Conservation (phyloP, 1,140 invertebrate genomes). For the Tetranychus cinnabarinus region DNA sequence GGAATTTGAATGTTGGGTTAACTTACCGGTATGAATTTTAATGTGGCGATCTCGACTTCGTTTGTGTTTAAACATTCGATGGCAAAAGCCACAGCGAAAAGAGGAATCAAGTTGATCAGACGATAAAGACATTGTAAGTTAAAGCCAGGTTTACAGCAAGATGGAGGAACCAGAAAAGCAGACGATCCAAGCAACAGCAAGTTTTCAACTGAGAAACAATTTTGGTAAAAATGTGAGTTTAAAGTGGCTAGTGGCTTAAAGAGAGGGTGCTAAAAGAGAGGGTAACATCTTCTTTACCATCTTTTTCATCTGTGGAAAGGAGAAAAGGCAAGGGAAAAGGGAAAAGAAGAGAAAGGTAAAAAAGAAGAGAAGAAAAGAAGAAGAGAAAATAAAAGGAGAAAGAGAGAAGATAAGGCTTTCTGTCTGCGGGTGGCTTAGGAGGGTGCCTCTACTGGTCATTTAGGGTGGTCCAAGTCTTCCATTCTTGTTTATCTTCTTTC, state of each 20-base stretch:
- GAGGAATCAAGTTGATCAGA: constrained; percentile 15
- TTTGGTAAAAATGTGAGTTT: neutral
- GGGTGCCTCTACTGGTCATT: too few species aligned
- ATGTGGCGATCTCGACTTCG: constrained; percentile 74
- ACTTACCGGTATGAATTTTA: constrained; percentile 56
- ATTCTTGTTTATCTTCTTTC: too few species aligned
- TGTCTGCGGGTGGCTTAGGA: too few species aligned
- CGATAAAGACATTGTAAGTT: too few species aligned
- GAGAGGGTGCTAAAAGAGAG: neutral
- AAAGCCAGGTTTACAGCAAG: too few species aligned
- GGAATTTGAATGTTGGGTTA: too few species aligned
- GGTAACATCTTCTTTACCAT: neutral
- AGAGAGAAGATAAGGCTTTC: neutral
- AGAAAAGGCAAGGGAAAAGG: neutral
- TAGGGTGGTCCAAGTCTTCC: too few species aligned
- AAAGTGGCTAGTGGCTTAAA: too few species aligned
- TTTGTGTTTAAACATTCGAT: constrained; percentile 80
- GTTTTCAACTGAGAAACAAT: neutral
- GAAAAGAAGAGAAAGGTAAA: neutral
- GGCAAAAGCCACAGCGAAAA: constrained; percentile 66
- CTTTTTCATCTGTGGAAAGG: neutral
- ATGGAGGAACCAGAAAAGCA: too few species aligned
- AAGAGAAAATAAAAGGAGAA: neutral
- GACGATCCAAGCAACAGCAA: neutral
- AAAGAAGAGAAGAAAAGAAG: neutral